Evolutionary conservation across 1,140 invertebrate genomes (phyloP).

Genomic region (Neuroterus valhalla): DNA sequence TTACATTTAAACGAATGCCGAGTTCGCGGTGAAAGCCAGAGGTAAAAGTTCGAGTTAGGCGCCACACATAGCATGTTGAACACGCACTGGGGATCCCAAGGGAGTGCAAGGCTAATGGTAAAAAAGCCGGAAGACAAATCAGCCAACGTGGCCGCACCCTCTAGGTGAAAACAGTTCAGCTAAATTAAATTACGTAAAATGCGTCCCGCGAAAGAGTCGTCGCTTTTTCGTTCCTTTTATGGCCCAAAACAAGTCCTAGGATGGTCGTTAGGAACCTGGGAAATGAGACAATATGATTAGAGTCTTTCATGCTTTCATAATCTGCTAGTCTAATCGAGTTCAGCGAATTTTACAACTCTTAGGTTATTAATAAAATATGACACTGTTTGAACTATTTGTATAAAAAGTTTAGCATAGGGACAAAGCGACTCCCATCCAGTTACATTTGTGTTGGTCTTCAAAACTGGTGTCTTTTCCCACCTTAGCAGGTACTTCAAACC

Average conservation of each 20-base stretch:
- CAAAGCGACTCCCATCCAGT: no score
- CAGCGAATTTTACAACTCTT: no score
- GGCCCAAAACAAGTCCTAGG: neutral
- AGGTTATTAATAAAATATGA: no score
- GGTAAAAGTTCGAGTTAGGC: slow-evolving; percentile 23
- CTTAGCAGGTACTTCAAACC: no score
- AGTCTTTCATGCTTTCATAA: neutral
- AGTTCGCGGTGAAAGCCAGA: neutral
- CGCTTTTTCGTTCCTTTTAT: neutral
- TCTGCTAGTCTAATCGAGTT: no score
- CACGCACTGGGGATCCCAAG: slow-evolving; percentile 36
- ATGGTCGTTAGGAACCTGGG: neutral
- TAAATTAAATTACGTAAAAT: slow-evolving; percentile 53
- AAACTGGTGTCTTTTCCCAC: no score
- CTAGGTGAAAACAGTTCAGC: slow-evolving; percentile 41
- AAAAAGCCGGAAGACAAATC: slow-evolving; percentile 50
- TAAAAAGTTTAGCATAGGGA: no score
- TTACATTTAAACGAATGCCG: neutral
- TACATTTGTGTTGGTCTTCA: no score
- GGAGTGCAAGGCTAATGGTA: slow-evolving; percentile 42
- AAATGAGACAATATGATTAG: neutral
- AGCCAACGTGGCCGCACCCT: slow-evolving; percentile 55
- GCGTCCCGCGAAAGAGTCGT: neutral
- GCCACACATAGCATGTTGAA: neutral
- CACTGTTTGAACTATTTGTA: no score